phyloP scores from a whole-genome alignment of 2,797 vertebrate species.

The Gymnodraco acuticeps region DNA sequence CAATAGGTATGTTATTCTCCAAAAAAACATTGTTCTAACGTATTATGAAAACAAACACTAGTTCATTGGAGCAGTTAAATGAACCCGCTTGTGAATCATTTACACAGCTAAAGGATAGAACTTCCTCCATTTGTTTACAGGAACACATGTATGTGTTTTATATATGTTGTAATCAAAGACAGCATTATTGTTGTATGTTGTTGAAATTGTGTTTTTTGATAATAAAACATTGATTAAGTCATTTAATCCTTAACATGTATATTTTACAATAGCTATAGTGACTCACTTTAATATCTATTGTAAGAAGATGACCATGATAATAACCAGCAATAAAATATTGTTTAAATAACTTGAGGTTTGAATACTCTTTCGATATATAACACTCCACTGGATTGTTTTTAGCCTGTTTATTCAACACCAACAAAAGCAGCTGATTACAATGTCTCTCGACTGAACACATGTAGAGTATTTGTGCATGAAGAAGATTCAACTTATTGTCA shows the following conservation, averaged over 20 bases:
- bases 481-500: too few species aligned
- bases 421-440: not conserved
- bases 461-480: not conserved
- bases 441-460: not conserved
- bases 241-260: slow-evolving; percentile 5
- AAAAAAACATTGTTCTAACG: not conserved
- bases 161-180: slow-evolving; percentile 34
- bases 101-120: slow-evolving; percentile 1
- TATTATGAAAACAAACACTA: not conserved
- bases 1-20: not conserved
- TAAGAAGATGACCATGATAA: not conserved
- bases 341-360: not conserved
- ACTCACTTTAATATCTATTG: slow-evolving; percentile 3
- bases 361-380: not conserved
- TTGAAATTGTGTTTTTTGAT: slow-evolving; percentile 49
- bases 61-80: not conserved
- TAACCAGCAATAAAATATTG: not conserved
- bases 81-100: too few species aligned
- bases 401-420: not conserved
- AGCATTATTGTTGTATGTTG: slow-evolving; percentile 7
- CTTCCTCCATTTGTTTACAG: not conserved
- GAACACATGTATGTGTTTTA: slow-evolving; percentile 3
- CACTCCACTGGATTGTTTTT: not conserved
- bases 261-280: not conserved
- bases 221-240: slow-evolving; percentile 40